Conservation (phyloP, 2,113 vertebrate genomes). For the Phoxinus phoxinus region DNA sequence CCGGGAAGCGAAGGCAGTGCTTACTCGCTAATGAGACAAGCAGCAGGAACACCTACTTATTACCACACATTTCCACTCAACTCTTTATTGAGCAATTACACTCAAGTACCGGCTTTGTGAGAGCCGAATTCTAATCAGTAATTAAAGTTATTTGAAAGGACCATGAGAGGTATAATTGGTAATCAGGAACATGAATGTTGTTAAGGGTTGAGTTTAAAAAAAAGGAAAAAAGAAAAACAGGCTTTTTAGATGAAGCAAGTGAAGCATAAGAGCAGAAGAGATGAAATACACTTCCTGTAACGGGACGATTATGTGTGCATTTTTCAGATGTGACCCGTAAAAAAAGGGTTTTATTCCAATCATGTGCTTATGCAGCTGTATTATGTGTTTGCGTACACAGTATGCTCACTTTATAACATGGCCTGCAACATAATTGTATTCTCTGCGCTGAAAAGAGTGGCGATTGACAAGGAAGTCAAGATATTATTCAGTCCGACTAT, state of each 20-base stretch:
- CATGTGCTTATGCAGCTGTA: slow-evolving; percentile 26
- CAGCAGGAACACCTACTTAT: slow-evolving; percentile 92
- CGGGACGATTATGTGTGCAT: slow-evolving; percentile 56
- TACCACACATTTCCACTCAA: slow-evolving; percentile 87
- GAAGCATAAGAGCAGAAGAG: slow-evolving; percentile 60
- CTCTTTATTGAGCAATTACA: slow-evolving; percentile 96
- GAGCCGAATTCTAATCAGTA: slow-evolving; percentile 94
- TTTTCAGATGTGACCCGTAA: slow-evolving; percentile 41
- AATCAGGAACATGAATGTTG: slow-evolving; percentile 86
- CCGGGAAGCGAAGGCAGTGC: slow-evolving; percentile 65
- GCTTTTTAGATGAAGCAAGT: slow-evolving; percentile 37
- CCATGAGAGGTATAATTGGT: slow-evolving; percentile 89
- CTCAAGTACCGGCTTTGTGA: slow-evolving; percentile 90
- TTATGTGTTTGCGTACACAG: slow-evolving; percentile 1
- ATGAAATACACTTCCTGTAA: slow-evolving; percentile 66
- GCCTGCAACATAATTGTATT: neutral
- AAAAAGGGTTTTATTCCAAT: slow-evolving; percentile 1
- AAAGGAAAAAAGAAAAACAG: neutral
- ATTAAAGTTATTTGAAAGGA: slow-evolving; percentile 91
- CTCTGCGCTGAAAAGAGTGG: neutral
- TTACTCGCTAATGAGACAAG: slow-evolving; percentile 78
- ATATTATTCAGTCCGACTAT: neutral
- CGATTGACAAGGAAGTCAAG: neutral
- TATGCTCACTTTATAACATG: neutral
- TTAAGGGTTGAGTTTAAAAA: slow-evolving; percentile 74